Evolutionary conservation across 1,140 invertebrate genomes (phyloP).

Genomic region (Melipona quadrifasciata): DNA sequence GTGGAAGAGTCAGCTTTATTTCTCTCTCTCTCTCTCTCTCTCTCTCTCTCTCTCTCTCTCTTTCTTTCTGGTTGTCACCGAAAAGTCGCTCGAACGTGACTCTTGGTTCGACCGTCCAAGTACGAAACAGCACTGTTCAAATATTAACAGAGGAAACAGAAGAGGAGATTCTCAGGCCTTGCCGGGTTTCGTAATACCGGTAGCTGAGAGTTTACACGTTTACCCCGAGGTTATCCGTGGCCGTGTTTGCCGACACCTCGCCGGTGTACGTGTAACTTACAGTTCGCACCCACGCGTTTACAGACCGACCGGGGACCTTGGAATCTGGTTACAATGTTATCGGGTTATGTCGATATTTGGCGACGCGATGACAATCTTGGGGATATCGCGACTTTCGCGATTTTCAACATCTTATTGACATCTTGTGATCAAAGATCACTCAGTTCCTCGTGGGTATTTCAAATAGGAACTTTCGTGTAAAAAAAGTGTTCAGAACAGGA

Average conservation of each 20-base stretch:
- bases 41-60: too few species aligned
- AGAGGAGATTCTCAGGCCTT: slow-evolving; percentile 67
- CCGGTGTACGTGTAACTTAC: slow-evolving; percentile 38
- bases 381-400: neutral
- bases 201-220: slow-evolving; percentile 73
- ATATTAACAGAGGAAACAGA: slow-evolving; percentile 77
- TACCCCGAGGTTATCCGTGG: slow-evolving; percentile 61
- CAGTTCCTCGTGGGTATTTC: too few species aligned
- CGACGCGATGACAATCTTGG: neutral
- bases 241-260: slow-evolving; percentile 67
- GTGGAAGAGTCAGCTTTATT: neutral
- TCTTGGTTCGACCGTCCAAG: slow-evolving; percentile 23
- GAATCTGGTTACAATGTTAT: slow-evolving; percentile 38
- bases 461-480: too few species aligned
- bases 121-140: slow-evolving; percentile 70
- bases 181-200: slow-evolving; percentile 75
- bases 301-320: neutral
- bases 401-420: neutral
- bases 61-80: neutral
- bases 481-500: too few species aligned
- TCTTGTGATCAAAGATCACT: too few species aligned
- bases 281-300: slow-evolving; percentile 46
- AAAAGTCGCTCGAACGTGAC: slow-evolving; percentile 7
- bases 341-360: slow-evolving; percentile 20
- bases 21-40: too few species aligned